Percentiles rank a stretch among this genome's conserved stretches.
phyloP scores from a whole-genome alignment of 2,113 vertebrate species.

The Aythya baeri region DNA sequence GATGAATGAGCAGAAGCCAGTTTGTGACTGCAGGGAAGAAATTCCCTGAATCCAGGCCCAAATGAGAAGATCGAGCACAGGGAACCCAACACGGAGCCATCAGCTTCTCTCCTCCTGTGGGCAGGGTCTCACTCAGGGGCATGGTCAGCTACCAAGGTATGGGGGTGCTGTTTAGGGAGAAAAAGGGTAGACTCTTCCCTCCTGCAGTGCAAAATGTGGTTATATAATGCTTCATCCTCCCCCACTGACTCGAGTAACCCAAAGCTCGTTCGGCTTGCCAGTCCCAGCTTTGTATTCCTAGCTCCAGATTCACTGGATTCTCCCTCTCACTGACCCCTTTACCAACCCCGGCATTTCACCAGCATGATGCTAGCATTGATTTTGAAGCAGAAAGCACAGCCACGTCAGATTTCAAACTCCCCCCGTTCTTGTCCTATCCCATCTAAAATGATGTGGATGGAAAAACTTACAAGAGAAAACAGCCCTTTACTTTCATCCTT shows the following conservation, averaged over 20 bases:
- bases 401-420: background rate
- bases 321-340: background rate
- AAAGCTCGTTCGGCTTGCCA: background rate
- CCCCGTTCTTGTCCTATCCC: background rate
- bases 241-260: background rate
- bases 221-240: background rate
- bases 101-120: background rate
- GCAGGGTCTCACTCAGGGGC: background rate
- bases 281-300: background rate
- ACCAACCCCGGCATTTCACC: background rate
- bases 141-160: fast-evolving
- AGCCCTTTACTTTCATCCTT: too few relatives aligned
- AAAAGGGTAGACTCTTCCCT: background rate
- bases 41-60: background rate
- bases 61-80: background rate
- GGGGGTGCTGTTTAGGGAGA: background rate
- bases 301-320: conserved; percentile 6
- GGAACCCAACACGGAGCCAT: background rate
- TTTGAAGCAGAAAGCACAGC: background rate
- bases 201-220: fast-evolving
- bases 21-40: background rate
- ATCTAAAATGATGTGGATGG: background rate
- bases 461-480: background rate
- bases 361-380: background rate
- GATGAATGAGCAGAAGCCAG: background rate